Conservation (phyloP, 2,797 vertebrate species). For the Poeciliopsis paucimaculata region DNA sequence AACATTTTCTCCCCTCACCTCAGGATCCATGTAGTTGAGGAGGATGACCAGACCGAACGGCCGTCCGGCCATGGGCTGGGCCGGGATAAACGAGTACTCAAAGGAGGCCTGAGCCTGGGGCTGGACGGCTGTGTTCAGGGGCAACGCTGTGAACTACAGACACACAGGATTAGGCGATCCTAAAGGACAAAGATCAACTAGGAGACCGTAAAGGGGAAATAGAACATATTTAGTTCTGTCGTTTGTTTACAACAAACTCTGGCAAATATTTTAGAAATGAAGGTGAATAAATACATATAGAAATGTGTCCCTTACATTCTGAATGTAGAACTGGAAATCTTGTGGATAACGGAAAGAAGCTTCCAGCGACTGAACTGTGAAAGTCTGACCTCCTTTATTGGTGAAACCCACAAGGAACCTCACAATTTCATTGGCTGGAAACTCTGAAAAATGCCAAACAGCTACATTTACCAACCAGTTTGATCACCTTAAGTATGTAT, state of each 20-base stretch:
- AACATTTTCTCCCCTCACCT: slow-evolving; percentile 58
- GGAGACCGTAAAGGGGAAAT: background rate
- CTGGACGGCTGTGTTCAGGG: slow-evolving; percentile 74
- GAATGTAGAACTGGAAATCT: slow-evolving; percentile 84
- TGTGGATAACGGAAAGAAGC: slow-evolving; percentile 85
- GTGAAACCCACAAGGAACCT: slow-evolving; percentile 83
- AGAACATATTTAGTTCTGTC: background rate
- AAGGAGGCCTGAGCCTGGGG: slow-evolving; percentile 82
- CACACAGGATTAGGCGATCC: background rate
- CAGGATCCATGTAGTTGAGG: slow-evolving; percentile 77
- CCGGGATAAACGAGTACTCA: slow-evolving; percentile 84
- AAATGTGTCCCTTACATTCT: slow-evolving; percentile 74
- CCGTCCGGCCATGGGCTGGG: slow-evolving; percentile 81
- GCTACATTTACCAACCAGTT: background rate
- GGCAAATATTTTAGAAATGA: background rate
- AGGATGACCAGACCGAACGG: slow-evolving; percentile 83
- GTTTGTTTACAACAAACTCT: background rate
- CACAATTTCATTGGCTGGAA: slow-evolving; percentile 81
- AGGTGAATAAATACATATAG: background rate
- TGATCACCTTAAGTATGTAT: background rate
- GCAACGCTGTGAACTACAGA: slow-evolving; percentile 81
- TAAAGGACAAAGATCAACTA: background rate
- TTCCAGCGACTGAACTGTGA: slow-evolving; percentile 79
- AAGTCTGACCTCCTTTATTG: slow-evolving; percentile 80
- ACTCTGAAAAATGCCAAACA: slow-evolving; percentile 63